phyloP scores from a whole-genome alignment of 2,113 vertebrate genomes.

The Pelobates fuscus region DNA sequence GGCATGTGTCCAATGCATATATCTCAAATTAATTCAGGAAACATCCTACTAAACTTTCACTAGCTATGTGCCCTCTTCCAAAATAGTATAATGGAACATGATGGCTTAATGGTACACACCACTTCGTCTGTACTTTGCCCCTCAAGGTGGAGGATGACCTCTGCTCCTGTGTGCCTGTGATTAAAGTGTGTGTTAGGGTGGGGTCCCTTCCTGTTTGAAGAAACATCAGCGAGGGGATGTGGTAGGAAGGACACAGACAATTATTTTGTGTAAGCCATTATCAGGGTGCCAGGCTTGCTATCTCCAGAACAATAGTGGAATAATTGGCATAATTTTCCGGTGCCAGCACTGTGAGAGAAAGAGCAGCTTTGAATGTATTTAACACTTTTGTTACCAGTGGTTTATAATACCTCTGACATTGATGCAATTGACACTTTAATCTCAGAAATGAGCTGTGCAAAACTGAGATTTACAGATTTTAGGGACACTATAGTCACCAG shows the following conservation, averaged over 20 bases:
- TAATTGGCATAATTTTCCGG: slow-evolving; percentile 42
- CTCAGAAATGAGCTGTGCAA: too few relatives aligned
- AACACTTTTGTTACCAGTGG: background rate
- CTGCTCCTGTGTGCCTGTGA: slow-evolving; percentile 7
- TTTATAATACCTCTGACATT: background rate
- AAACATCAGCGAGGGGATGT: slow-evolving; percentile 33
- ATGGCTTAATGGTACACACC: background rate
- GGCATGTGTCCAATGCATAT: background rate
- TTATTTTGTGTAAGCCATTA: slow-evolving; percentile 30
- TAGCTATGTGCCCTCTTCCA: background rate
- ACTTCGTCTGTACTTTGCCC: background rate
- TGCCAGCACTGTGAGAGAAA: slow-evolving; percentile 34
- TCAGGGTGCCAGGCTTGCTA: slow-evolving; percentile 38
- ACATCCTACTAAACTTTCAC: background rate
- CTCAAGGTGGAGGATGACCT: slow-evolving; percentile 36
- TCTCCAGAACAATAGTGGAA: slow-evolving; percentile 39
- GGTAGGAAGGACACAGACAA: slow-evolving; percentile 1
- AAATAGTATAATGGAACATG: background rate
- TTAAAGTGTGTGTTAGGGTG: slow-evolving; percentile 26
- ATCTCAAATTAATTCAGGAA: slow-evolving; percentile 5
- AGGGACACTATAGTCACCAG: too few relatives aligned
- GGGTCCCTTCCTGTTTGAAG: slow-evolving; percentile 42
- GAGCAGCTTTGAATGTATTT: background rate
- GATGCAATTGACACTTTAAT: too few relatives aligned
- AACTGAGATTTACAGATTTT: too few relatives aligned